A percentile compares a stretch with the other conserved stretches of the same genome.
These are phyloP conservation scores for Hippocampus barbouri DNA, from an alignment of 2,113 vertebrate genomes.

Conservation along the genomic window DNA sequence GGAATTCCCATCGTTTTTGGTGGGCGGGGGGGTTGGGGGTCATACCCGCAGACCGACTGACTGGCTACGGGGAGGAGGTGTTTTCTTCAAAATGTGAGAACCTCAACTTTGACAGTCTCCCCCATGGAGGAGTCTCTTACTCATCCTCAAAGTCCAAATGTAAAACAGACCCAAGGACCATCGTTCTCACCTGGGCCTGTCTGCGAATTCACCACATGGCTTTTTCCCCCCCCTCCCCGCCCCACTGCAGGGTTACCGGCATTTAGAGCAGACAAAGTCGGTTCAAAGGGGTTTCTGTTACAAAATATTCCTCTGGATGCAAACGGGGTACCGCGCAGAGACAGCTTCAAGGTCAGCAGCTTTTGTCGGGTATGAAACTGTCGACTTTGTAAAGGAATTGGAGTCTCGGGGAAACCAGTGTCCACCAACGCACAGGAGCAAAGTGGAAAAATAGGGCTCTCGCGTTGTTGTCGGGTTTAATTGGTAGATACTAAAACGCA, in stretches of 20 bases:
- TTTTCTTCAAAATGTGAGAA: conserved; percentile 65
- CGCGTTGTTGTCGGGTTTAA: too few species aligned
- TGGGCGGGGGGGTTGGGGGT: conserved; percentile 22
- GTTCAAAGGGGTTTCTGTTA: conserved; percentile 39
- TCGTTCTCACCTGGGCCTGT: conserved; percentile 61
- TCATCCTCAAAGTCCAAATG: conserved; percentile 67
- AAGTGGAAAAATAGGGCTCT: neutral
- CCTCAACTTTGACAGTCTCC: conserved; percentile 59
- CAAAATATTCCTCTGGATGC: conserved; percentile 43
- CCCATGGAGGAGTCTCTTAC: conserved; percentile 43
- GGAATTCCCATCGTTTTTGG: conserved; percentile 79
- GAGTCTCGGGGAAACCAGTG: conserved; percentile 17
- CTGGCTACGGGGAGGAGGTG: conserved; percentile 38
- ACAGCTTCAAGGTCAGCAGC: conserved; percentile 47
- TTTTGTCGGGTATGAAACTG: conserved; percentile 30
- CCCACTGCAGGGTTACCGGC: neutral
- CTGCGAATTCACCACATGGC: conserved; percentile 52
- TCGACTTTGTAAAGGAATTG: conserved; percentile 20
- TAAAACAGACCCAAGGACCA: conserved; percentile 72
- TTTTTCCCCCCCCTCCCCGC: conserved; percentile 6
- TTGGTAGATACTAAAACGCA: too few species aligned
- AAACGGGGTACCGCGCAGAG: conserved; percentile 33
- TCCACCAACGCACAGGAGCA: neutral
- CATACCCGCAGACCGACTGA: conserved; percentile 17
- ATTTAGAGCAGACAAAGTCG: neutral